Evolutionary conservation across 2,888 invertebrate genomes (phyloP).

Genomic region (Meandrusa payeni): DNA sequence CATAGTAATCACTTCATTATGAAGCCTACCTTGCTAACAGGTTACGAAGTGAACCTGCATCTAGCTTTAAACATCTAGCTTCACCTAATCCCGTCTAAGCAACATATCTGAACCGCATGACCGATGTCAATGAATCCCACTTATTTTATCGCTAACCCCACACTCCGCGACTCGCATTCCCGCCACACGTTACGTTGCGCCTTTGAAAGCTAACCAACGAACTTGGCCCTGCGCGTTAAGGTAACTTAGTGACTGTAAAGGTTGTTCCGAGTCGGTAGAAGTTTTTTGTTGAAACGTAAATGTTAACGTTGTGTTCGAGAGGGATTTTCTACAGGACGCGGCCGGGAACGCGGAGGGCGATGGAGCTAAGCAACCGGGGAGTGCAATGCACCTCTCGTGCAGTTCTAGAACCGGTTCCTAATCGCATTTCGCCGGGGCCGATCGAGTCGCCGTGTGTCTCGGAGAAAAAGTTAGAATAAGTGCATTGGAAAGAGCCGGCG

Average conservation of each 20-base stretch:
- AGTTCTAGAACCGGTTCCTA: constrained; percentile 66
- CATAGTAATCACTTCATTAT: constrained; percentile 18
- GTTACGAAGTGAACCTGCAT: constrained; percentile 11
- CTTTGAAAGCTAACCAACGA: constrained; percentile 32
- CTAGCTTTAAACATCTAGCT: constrained; percentile 39
- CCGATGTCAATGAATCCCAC: constrained; percentile 69
- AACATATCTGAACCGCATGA: constrained; percentile 55
- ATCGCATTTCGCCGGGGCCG: constrained; percentile 61
- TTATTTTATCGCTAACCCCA: constrained; percentile 55
- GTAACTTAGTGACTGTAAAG: constrained; percentile 35
- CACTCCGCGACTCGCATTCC: constrained; percentile 42
- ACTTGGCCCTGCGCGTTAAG: constrained; percentile 40
- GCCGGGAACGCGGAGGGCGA: constrained; percentile 40
- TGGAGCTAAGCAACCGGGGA: constrained; percentile 47
- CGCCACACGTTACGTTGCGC: constrained; percentile 35
- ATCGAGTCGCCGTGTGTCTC: constrained; percentile 42
- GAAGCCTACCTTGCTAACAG: constrained; percentile 17
- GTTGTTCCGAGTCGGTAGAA: constrained; percentile 32
- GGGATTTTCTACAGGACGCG: constrained; percentile 36
- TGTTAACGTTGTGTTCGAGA: constrained; percentile 43
- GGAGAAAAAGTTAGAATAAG: constrained; percentile 68
- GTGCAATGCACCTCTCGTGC: constrained; percentile 58
- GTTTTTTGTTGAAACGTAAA: constrained; percentile 29
- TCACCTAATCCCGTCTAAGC: constrained; percentile 55
- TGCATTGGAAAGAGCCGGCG: constrained; percentile 27